phyloP scores from a whole-genome alignment of 2,113 vertebrate species.

The Parus major region DNA sequence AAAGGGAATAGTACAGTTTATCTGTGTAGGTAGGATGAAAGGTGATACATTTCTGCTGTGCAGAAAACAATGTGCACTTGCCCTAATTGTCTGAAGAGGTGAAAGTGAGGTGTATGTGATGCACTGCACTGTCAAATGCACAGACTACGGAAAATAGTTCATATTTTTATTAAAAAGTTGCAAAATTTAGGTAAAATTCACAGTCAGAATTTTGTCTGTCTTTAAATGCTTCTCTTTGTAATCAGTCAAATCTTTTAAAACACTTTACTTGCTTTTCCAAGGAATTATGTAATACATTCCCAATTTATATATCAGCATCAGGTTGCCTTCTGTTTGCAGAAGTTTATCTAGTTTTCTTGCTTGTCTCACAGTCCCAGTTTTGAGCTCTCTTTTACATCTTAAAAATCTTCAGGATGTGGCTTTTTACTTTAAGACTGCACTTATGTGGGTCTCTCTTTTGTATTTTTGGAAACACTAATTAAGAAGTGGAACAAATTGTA shows the following conservation, averaged over 20 bases:
- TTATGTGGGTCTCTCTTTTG: constrained; percentile 64
- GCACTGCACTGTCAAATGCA: neutral
- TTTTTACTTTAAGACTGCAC: constrained; percentile 28
- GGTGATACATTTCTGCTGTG: neutral
- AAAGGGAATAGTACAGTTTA: neutral
- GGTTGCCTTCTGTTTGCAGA: neutral
- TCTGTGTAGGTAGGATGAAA: neutral
- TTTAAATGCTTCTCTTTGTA: neutral
- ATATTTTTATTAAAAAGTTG: neutral
- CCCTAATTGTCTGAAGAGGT: neutral
- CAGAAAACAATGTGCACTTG: neutral
- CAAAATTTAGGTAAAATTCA: neutral
- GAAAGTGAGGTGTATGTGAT: neutral
- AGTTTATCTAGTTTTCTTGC: neutral
- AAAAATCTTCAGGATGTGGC: constrained; percentile 26
- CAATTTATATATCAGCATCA: neutral
- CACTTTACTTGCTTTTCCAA: neutral
- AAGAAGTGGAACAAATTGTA: constrained; percentile 74
- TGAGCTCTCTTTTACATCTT: neutral
- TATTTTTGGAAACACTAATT: constrained; percentile 70
- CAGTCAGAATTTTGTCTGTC: neutral
- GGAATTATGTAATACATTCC: accelerated
- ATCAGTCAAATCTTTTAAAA: neutral
- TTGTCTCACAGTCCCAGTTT: neutral
- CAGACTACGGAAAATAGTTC: neutral